Conservation (phyloP, 2,797 vertebrate species). For the Hippoglossus hippoglossus region DNA sequence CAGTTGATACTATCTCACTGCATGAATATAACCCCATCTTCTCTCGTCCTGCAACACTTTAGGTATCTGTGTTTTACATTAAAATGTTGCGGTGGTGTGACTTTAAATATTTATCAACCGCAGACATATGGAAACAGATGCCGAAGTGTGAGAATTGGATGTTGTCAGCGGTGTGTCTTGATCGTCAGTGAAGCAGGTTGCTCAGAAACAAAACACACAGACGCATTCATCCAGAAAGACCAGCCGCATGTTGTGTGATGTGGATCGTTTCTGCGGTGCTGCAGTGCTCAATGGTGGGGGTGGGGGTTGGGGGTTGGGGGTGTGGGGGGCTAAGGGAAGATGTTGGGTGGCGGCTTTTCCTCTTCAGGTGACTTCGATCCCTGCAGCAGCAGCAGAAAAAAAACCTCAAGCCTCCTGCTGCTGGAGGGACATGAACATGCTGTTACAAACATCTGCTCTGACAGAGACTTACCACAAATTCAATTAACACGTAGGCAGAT, state of each 20-base stretch:
- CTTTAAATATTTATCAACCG: slow-evolving; percentile 55
- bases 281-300: slow-evolving; percentile 46
- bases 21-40: background rate
- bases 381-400: slow-evolving; percentile 45
- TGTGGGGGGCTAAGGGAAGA: background rate
- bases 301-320: slow-evolving; percentile 2
- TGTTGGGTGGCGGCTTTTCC: slow-evolving; percentile 29
- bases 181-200: slow-evolving; percentile 31
- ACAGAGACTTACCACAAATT: slow-evolving; percentile 32
- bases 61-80: slow-evolving; percentile 29
- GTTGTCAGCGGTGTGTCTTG: background rate
- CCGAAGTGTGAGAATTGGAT: slow-evolving; percentile 5
- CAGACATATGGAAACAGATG: slow-evolving; percentile 18
- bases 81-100: slow-evolving; percentile 16
- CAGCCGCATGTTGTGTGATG: slow-evolving; percentile 31
- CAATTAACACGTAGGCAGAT: slow-evolving; percentile 28
- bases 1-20: background rate
- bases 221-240: slow-evolving; percentile 11
- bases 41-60: slow-evolving; percentile 10
- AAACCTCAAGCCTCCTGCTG: slow-evolving; percentile 48
- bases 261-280: slow-evolving; percentile 37
- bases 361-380: slow-evolving; percentile 74
- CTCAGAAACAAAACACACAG: slow-evolving; percentile 24
- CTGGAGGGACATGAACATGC: slow-evolving; percentile 46
- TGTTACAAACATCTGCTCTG: slow-evolving; percentile 66